Base-by-base conservation (phyloP, 2,888 invertebrate genomes). In the Plebejus argus region DNA sequence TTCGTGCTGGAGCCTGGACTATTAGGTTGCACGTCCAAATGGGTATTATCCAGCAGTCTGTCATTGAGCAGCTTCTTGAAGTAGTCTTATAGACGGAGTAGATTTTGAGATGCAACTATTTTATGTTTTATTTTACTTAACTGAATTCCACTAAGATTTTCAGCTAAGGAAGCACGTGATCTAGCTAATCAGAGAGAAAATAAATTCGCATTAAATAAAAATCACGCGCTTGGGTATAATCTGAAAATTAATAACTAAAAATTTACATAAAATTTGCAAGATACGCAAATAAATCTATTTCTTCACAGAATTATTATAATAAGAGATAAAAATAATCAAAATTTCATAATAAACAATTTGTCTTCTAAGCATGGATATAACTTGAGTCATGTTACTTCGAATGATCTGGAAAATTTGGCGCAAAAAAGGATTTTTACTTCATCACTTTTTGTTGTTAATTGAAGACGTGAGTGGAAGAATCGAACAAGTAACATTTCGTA, bases 241-340 rank as follows among this genome's bases (percentile, higher is more conserved):
- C 33, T 66, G 15, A 15, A 66, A 66, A 66, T 66, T 66, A 66
- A 66, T 66, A 66, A 66, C 28, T 6, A 18, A 15, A 28, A 1
- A 66, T 66, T 66, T 66, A 66, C 66, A 66, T 66, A 66, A 66
- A 66, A 66, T 66, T 66, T 66, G 28, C 66, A 66, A 66, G 28
- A 18, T 15, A 66, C 12, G 4, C 28, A 66, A 66, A 66, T 66
- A 66, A 66, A 66, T 66, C 28, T 66, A 66, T 66, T 66, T 28
- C 66, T 66, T 66, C 66, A 6, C 66, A 66, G 66, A 66, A 66
- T 66, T 18, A 18, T 28, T 66, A 18, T 15, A 66, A 66, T 15
- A 66, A 61, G 23, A 61, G 12, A 61, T 58, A 58, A 61, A 61
- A 23, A 61, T 10, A 61, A 61, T 23, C 10, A 61, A 61, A 23